Evolutionary conservation across 2,113 vertebrate genomes (phyloP), one percentile per base, ranked within the genome.

Genomic region (Dromiciops gliroides): DNA sequence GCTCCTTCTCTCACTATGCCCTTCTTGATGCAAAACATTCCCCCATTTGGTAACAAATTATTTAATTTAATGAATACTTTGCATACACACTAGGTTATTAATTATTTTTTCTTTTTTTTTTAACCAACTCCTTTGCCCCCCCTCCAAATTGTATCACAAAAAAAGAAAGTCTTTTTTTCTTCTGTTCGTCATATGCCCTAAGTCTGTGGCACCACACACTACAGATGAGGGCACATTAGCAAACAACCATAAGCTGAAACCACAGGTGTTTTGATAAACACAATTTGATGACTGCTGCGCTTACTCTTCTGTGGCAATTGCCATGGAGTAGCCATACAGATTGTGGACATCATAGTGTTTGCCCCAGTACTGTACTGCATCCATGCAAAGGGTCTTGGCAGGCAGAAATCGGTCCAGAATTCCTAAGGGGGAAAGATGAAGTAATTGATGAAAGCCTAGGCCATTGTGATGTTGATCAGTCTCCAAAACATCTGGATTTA

Each of bases 311-410:
- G 98, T 99, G 44, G 99, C 98, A 37, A 99, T 97, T 52, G 98
- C 97, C 99, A 99, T 99, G 89, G 99, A 99, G 98, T 99, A 99
- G 94, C 99, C 99, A 37, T 99, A 99, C 23, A 99, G 99, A 95
- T 96, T 99, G 98, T 99, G 99, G 93, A 99, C 98, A 95, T 99
- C 99, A n/a, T 99, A 99, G 8, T 99, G 99, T 91, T 97, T 98
- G 75, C 99, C 99, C 99, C 99, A 99, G 8, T 95, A 96, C 94
- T 99, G 99, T 91, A 98, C 98, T 44, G 99, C 99, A 95, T 99
- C 99, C 99, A 99, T 99, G 95, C 99, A 99, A 94, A 99, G 31
- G 0, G 98, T 99, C 98, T 99, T 99, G 97, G 98, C 98, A 98
- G 98, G 99, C 98, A 99, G 98, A 94, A 99, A 44, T 0, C 95